Conservation (phyloP, 2,113 vertebrate species). For the Hippocampus comes region DNA sequence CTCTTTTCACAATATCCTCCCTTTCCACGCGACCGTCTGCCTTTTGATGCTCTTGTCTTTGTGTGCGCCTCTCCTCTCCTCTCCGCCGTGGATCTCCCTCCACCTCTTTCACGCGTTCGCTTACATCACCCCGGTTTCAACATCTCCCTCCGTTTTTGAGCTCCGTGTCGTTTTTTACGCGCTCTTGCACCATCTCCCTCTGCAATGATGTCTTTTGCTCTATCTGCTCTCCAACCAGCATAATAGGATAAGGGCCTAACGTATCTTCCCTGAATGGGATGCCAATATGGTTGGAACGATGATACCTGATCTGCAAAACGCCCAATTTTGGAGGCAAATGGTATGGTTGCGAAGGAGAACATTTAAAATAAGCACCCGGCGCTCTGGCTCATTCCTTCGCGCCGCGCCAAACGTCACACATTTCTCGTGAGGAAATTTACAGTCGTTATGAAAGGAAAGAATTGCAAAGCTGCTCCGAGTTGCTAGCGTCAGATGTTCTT, state of each 20-base stretch:
- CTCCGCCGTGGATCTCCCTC: slow-evolving; percentile 55
- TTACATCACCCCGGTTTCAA: slow-evolving; percentile 66
- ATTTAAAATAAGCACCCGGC: slow-evolving; percentile 26
- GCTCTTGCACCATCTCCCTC: slow-evolving; percentile 71
- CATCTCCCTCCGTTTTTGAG: slow-evolving; percentile 39
- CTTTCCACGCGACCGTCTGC: slow-evolving; percentile 39
- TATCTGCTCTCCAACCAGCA: slow-evolving; percentile 62
- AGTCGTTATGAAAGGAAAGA: slow-evolving; percentile 16
- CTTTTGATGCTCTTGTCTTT: slow-evolving; percentile 58
- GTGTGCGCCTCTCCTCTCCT: slow-evolving; percentile 37
- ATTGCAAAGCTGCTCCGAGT: slow-evolving; percentile 10
- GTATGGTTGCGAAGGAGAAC: slow-evolving; percentile 22
- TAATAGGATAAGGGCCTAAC: slow-evolving; percentile 58
- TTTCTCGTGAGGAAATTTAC: slow-evolving; percentile 11
- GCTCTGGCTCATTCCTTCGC: slow-evolving; percentile 1
- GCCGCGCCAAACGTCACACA: slow-evolving; percentile 2
- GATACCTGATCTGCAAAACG: slow-evolving; percentile 37
- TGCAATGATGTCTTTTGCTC: slow-evolving; percentile 62
- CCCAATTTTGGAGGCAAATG: slow-evolving; percentile 15
- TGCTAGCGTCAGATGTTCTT: slow-evolving; percentile 10
- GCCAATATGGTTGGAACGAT: slow-evolving; percentile 41
- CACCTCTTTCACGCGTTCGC: slow-evolving; percentile 63
- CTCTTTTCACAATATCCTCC: slow-evolving; percentile 48
- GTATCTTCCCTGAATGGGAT: slow-evolving; percentile 47
- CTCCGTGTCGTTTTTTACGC: slow-evolving; percentile 65